Conservation (phyloP, 2,888 invertebrate species). For the Celastrina argiolus region DNA sequence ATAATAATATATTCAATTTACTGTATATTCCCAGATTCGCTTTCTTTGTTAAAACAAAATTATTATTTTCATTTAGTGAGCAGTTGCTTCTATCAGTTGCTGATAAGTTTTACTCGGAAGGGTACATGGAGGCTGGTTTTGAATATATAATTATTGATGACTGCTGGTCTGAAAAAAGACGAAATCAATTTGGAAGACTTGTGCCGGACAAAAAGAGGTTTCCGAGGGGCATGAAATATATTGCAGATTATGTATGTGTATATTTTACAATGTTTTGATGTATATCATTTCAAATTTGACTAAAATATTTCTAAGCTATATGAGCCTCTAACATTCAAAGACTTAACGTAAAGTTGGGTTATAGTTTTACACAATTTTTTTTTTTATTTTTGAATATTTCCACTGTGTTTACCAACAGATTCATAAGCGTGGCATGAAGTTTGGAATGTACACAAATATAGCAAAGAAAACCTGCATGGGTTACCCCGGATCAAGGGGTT, state of each 20-base stretch:
- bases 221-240: constrained; percentile 83
- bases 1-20: neutral
- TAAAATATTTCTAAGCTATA: too few species aligned
- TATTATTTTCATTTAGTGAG: constrained; percentile 68
- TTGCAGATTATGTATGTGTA: constrained; percentile 84
- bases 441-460: constrained; percentile 90
- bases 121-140: constrained; percentile 84
- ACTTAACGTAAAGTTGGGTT: too few species aligned
- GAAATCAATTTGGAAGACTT: constrained; percentile 77
- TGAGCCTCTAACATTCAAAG: too few species aligned
- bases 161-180: constrained; percentile 83
- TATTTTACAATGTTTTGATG: too few species aligned
- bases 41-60: neutral
- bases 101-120: constrained; percentile 80
- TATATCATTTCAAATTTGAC: too few species aligned
- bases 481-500: constrained; percentile 83
- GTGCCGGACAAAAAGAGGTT: constrained; percentile 82
- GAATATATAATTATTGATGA: constrained; percentile 86
- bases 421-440: constrained; percentile 84
- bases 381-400: neutral
- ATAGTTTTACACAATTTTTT: too few species aligned
- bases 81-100: constrained; percentile 78
- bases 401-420: constrained; percentile 65
- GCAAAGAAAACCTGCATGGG: constrained; percentile 85
- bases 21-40: too few species aligned